phyloP scores from a whole-genome alignment of 2,113 vertebrate species.

The Argyrosomus japonicus region DNA sequence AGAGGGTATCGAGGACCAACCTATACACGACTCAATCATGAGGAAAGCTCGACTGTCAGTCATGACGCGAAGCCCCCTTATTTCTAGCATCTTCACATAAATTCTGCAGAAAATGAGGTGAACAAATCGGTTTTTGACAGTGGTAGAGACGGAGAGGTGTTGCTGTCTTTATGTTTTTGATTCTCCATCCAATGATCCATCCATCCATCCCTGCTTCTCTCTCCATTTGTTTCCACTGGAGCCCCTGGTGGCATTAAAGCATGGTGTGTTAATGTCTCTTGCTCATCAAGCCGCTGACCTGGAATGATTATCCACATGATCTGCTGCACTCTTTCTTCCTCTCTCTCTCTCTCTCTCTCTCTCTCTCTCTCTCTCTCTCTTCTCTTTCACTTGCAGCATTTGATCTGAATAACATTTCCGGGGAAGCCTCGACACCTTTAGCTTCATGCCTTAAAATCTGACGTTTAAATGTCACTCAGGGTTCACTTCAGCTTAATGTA shows the following conservation, averaged over 20 bases:
- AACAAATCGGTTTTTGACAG: too few species aligned
- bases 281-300: constrained; percentile 68
- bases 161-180: not conserved
- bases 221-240: constrained; percentile 24
- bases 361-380: not conserved
- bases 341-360: not conserved
- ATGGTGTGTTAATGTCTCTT: constrained; percentile 52
- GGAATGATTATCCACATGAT: constrained; percentile 69
- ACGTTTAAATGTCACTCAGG: not conserved
- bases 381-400: not conserved
- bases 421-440: constrained; percentile 6
- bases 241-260: constrained; percentile 39
- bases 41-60: too few species aligned
- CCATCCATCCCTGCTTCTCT: constrained; percentile 13
- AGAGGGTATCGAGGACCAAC: too few species aligned
- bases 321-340: constrained; percentile 37
- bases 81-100: too few species aligned
- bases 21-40: too few species aligned
- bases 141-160: not conserved
- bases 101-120: too few species aligned
- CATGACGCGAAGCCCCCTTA: too few species aligned
- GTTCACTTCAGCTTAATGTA: not conserved
- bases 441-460: constrained; percentile 7
- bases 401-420: constrained; percentile 24
- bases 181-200: not conserved